Evolutionary conservation across 1,140 invertebrate genomes (phyloP).

Genomic region (Drosophila nannoptera): DNA sequence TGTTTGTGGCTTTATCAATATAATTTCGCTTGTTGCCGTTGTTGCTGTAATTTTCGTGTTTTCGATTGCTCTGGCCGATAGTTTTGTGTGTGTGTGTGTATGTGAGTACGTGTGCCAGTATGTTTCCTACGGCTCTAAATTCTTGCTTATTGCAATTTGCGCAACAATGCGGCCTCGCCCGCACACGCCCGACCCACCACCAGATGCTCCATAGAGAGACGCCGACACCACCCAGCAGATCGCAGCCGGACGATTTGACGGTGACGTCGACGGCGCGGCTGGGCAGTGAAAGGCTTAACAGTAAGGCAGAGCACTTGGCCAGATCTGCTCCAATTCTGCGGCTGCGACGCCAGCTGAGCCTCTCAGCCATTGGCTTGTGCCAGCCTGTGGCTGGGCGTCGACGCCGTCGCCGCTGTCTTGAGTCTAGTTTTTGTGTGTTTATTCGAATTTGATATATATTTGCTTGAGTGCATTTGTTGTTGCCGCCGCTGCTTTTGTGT

Average conservation of each 20-base stretch:
- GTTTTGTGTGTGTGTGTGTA: conserved; percentile 37
- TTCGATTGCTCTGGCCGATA: conserved; percentile 59
- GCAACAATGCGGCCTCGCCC: conserved; percentile 56
- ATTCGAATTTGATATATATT: conserved; percentile 56
- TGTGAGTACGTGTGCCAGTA: conserved; percentile 20
- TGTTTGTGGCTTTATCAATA: conserved; percentile 70
- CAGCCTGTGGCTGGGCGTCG: conserved; percentile 55
- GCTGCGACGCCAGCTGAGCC: conserved; percentile 21
- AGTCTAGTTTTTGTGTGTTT: conserved; percentile 53
- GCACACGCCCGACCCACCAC: conserved; percentile 22
- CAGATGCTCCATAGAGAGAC: conserved; percentile 38
- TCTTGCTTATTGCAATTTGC: conserved; percentile 71
- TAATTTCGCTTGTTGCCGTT: conserved; percentile 58
- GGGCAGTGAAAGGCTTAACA: conserved; percentile 71
- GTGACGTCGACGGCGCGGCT: conserved; percentile 47
- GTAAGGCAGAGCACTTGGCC: conserved; percentile 29
- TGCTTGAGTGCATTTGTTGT: conserved; percentile 50
- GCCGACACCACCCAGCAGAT: conserved; percentile 53
- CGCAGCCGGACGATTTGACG: conserved; percentile 54
- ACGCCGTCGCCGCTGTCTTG: conserved; percentile 42
- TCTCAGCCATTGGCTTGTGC: conserved; percentile 44
- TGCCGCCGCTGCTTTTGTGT: conserved; percentile 30
- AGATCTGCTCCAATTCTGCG: conserved; percentile 68
- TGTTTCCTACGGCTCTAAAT: conserved; percentile 61
- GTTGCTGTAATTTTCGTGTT: conserved; percentile 61